These are phyloP conservation scores for Lepisosteus osseus DNA, from an alignment of 2,113 vertebrate species.

Conservation along the genomic window DNA sequence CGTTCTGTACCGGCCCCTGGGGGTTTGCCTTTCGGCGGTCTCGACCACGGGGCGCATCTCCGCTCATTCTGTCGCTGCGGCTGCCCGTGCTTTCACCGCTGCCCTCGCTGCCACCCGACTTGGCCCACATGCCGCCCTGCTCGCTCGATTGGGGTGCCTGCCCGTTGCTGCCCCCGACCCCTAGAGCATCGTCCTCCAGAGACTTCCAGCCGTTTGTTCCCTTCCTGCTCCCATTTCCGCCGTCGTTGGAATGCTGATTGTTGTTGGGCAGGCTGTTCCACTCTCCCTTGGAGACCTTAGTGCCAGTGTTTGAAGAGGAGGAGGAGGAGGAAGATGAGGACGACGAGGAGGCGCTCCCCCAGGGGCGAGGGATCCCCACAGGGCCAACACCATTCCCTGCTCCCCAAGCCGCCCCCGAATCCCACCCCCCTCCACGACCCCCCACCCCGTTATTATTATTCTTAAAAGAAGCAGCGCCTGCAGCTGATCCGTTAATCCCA, in stretches of 20 bases:
- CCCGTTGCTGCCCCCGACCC: slow-evolving; percentile 53
- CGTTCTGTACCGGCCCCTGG: slow-evolving; percentile 65
- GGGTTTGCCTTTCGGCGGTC: slow-evolving; percentile 72
- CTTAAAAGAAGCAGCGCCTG: slow-evolving; percentile 70
- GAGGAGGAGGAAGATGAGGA: slow-evolving; percentile 62
- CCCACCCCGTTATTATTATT: slow-evolving; percentile 75
- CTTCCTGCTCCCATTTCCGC: slow-evolving; percentile 69
- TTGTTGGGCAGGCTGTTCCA: slow-evolving; percentile 78
- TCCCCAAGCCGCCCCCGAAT: slow-evolving; percentile 78
- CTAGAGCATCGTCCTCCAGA: slow-evolving; percentile 84
- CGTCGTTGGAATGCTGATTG: slow-evolving; percentile 78
- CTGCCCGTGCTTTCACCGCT: slow-evolving; percentile 79
- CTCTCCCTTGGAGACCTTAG: slow-evolving; percentile 73
- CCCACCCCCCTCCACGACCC: slow-evolving; percentile 81
- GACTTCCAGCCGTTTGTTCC: slow-evolving; percentile 89
- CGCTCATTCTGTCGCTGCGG: slow-evolving; percentile 64
- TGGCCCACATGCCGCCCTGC: slow-evolving; percentile 71
- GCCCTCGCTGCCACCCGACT: slow-evolving; percentile 80
- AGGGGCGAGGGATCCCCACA: slow-evolving; percentile 75
- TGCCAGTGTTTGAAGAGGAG: slow-evolving; percentile 64
- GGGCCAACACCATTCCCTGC: slow-evolving; percentile 58
- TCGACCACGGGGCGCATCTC: slow-evolving; percentile 59
- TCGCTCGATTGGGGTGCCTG: slow-evolving; percentile 52
- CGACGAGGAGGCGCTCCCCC: slow-evolving; percentile 74
- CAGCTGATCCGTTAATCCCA: slow-evolving; percentile 70